Conservation (phyloP, 2,888 invertebrate genomes). For the Steinernema carpocapsae region DNA sequence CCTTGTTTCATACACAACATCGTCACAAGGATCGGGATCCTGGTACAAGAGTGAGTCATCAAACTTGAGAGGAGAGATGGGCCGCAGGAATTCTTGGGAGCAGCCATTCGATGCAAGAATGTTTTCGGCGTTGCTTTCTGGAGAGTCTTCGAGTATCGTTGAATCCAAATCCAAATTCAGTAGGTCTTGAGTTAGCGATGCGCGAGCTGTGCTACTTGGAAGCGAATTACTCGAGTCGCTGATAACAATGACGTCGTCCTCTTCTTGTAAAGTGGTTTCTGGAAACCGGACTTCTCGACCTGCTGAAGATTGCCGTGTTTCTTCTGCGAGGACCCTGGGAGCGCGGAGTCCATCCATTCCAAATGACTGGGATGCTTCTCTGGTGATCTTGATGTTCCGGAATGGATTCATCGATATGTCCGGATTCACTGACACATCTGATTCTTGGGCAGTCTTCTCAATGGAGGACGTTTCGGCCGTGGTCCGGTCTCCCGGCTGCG, state of each 20-base stretch:
- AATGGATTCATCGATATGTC: constrained; percentile 26
- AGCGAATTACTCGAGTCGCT: background rate
- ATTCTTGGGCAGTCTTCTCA: background rate
- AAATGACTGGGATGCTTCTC: too few relatives aligned
- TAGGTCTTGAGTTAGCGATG: background rate
- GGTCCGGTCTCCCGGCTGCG: background rate
- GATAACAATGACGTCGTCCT: background rate
- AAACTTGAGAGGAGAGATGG: constrained; percentile 7
- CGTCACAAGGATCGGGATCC: too few relatives aligned
- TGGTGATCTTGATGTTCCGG: background rate
- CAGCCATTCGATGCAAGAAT: too few relatives aligned
- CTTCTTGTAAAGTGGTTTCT: background rate
- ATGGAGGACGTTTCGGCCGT: background rate
- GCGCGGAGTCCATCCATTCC: too few relatives aligned
- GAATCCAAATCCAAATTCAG: background rate
- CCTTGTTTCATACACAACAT: too few relatives aligned
- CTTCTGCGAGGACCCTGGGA: too few relatives aligned
- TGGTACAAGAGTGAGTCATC: background rate
- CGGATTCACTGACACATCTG: background rate
- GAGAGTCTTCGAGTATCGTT: background rate
- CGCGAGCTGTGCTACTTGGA: background rate
- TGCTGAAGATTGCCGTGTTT: too few relatives aligned
- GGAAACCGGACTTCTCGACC: background rate
- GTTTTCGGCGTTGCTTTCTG: too few relatives aligned
- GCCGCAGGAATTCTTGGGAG: too few relatives aligned